Evolutionary conservation across 2,888 invertebrate species (phyloP), one percentile per base, ranked within the genome.

Genomic region (Chironomus riparius): DNA sequence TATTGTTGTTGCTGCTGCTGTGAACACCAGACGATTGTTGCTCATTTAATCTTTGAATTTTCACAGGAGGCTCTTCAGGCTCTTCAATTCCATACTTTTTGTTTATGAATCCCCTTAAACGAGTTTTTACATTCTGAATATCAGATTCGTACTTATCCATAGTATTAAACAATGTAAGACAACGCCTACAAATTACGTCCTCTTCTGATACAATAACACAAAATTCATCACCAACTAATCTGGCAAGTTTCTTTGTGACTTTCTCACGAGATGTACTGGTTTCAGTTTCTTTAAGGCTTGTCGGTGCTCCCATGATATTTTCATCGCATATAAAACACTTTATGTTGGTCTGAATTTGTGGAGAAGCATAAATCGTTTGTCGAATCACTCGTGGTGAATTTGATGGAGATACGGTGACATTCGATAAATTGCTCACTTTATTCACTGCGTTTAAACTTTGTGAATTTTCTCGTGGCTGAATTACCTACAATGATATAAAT

Each of bases 161-260:
- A 77, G 85, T 84, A 79, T 85, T 85, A 13, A 86, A 82, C 77
- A 86, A 80, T 76, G 84, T 83, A 68, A 83, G 81, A 78, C 86
- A 86, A 47, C 84, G 82, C 76, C 83, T 83, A 77, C 86, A 86
- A 4, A 86, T 82, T 24, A 83, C 82, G 80, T 86, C 86, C 71
- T 85, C 84, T 3, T 81, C 82, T 76, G 84, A 84, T 3, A 86
- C 83, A 77, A 86, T 83, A 3, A 86, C 85, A 79, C 85, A 81
- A 79, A 85, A 86, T 7, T 83, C 83, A 79, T 85, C 85, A 38
- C 86, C 86, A 75, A 86, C 83, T 70, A 86, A 79, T 79, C 85
- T 85, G 2, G 84, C 85, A 78, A 86, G 83, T 81, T 86, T 86
- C 78, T 85, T 85, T 72, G 86, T 85, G 74, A 85, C 82, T 78